Evolutionary conservation across 2,888 invertebrate species (phyloP), one percentile per base, ranked within the genome.

Genomic region (Proisotoma minuta): DNA sequence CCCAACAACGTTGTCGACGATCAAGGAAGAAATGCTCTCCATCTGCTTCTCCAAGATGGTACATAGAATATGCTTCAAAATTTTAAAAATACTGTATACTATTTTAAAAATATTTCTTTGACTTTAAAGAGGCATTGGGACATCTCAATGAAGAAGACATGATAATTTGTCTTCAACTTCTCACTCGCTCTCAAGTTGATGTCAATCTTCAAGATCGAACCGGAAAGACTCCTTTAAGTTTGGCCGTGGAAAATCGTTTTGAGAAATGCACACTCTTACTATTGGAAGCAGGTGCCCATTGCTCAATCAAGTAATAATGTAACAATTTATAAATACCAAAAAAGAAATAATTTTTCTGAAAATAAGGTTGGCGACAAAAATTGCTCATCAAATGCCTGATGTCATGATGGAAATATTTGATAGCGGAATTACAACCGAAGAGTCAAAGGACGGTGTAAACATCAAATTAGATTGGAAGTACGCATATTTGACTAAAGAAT

Each of bases 401-500:
- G 57, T 65, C 2, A 51, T 68, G 43, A 3, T 56, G 12, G 57
- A 57, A 39, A 54, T 60, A 4, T 53, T 68, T 8, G 56, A 68
- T 48, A 58, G 59, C 22, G 63, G 63, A n/a, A 59, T 68, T 22
- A 29, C 28, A 1, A 3, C 57, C 39, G 51, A 27, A 51, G 59
- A 57, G 18, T 12, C 3, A 22, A 18, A 24, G 20, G 47, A 27
- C 4, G 23, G 24, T 15, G 8, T 23, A 3, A 15, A 58, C n/a
- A 56, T 65, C 1, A 57, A 56, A 28, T 39, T 65, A 8, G 59
- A 65, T 28, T 65, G 65, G 65, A 59, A 59, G 65, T 65, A 39
- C 26, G 43, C 23, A 24, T 43, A 43, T 10, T 10, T 34, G 34
- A 34, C 34, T 34, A 10, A 8, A 8, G 34, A 34, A 34, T 34